Base-by-base conservation (phyloP, 1,140 invertebrate genomes). In the Trachymyrmex cornetzi region DNA sequence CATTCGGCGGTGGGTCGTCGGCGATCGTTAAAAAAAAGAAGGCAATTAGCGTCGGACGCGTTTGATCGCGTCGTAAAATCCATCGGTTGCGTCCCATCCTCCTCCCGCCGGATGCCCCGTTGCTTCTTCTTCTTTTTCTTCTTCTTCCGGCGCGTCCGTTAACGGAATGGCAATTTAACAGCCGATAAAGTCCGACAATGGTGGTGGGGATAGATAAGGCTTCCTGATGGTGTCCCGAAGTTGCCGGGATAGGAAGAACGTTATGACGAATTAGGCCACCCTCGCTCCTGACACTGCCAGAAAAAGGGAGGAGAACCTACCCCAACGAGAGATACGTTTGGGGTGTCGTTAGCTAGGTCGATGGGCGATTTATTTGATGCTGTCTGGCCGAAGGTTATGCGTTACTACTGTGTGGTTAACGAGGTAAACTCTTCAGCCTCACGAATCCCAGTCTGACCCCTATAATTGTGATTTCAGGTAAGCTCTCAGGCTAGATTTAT, bases 261-360 rank as follows among this genome's bases (percentile, higher is more conserved):
- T 93, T 93, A 93, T 92, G 92, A 93, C 91, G 91, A 93, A 94
- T 94, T 93, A 93, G 91, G 89, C 86, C 79, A 89, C 88, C 92
- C 92, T 90, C 88, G 87, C 50, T 84, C 67, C 66, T 88, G 82
- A 81, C 80, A 59, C 66, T 27, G 66, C 34, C 85, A 82, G 89
- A 93, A 89, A 92, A 91, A 92, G 66, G 38, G 55, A 57, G 44
- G 59, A 64, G 53, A 88, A 69, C 64, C 64, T 69, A 81, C 91
- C 93, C 93, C 91, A 94, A 93, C 84, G 86, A 91, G 90, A 92
- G 92, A 93, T 89, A 91, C 89, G 84, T 94, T 93, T 87, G 82
- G 66, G 77, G 75, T 86, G 90, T 91, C 88, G 90, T 93, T 93
- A 93, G 91, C 87, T 86, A 53, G 77, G 89, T 88, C 79, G 85